A percentile compares a stretch with the other conserved stretches of the same genome.
Conservation (phyloP, 2,888 invertebrate species). For the Drosophila melanosoma region DNA sequence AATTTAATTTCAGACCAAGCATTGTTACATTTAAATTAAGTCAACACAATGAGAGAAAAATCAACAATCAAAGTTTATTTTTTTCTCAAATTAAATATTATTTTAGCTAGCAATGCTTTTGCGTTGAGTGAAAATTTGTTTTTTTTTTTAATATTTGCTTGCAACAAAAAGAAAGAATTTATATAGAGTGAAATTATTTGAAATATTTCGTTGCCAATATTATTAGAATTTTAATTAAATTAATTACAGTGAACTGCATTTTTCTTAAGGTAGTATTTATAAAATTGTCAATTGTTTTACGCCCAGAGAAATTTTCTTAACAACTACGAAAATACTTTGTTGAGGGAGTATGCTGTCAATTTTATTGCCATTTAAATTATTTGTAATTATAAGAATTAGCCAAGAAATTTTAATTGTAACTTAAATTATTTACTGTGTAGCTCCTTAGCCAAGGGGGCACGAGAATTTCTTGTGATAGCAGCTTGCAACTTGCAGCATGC, state of each 20-base stretch:
- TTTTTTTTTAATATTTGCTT: neutral
- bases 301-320: neutral
- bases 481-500: slow-evolving; percentile 51
- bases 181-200: neutral
- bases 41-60: neutral
- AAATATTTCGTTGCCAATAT: neutral
- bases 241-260: neutral
- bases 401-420: neutral
- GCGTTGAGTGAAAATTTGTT: neutral
- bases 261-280: neutral
- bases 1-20: neutral
- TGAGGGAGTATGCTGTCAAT: neutral
- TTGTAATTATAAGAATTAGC: slow-evolving; percentile 3
- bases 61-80: neutral
- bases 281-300: neutral
- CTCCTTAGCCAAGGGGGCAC: slow-evolving; percentile 39
- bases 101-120: neutral
- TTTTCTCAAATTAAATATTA: neutral
- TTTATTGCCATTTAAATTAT: neutral
- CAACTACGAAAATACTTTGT: neutral
- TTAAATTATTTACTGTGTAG: slow-evolving; percentile 16
- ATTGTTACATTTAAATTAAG: neutral
- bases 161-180: too few relatives aligned
- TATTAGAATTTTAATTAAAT: neutral
- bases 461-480: slow-evolving; percentile 24